These are phyloP conservation scores for Sus scrofa DNA, from an alignment of 2,113 vertebrate species.

Conservation along the genomic window DNA sequence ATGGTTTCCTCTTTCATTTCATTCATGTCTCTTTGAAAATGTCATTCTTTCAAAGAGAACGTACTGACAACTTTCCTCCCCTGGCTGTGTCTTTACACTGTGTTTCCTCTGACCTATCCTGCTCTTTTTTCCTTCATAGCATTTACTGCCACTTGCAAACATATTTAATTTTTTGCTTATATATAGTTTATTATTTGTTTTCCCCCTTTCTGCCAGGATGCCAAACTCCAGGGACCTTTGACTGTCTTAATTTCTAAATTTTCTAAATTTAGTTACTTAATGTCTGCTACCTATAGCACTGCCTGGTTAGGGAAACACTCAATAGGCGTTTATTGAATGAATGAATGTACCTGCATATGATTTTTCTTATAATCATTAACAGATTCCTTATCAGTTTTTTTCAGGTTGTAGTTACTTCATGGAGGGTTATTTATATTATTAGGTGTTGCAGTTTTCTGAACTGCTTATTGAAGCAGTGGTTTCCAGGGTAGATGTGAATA, in stretches of 20 bases:
- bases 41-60: background rate
- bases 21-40: background rate
- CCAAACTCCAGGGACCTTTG: background rate
- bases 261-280: slow-evolving; percentile 25
- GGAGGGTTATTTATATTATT: background rate
- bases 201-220: background rate
- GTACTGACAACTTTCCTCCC: background rate
- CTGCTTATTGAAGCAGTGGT: background rate
- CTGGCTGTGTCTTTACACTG: background rate
- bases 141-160: background rate
- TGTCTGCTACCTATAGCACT: background rate
- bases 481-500: slow-evolving; percentile 12
- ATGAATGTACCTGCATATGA: background rate
- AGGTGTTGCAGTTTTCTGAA: background rate
- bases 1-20: background rate
- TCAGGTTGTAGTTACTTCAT: background rate
- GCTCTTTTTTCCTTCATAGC: background rate
- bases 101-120: background rate
- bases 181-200: background rate
- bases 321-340: background rate
- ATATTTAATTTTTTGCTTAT: background rate
- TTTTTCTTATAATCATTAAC: background rate
- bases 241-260: background rate
- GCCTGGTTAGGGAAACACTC: background rate
- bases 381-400: background rate